Evolutionary conservation across 2,888 invertebrate species (phyloP).

Genomic region (Nomada fucata): DNA sequence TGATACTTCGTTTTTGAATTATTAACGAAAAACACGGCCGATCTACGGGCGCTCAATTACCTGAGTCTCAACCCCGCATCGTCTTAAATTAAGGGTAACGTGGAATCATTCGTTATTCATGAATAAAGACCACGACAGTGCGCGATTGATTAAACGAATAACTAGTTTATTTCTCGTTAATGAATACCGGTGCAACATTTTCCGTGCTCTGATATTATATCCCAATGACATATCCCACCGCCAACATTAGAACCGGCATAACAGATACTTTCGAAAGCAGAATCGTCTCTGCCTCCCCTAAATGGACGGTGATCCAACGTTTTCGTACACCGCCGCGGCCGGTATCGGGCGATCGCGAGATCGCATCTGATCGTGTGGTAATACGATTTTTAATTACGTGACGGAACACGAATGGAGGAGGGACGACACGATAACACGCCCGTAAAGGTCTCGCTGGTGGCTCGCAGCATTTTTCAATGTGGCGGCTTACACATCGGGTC

Average conservation of each 20-base stretch:
- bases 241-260: background rate
- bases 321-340: background rate
- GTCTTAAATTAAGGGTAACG: no score
- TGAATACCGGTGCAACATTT: no score
- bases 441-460: conserved; percentile 57
- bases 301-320: background rate
- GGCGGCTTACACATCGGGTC: conserved; percentile 55
- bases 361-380: conserved; percentile 17
- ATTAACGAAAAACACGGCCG: no score
- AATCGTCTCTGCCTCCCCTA: background rate
- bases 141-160: no score
- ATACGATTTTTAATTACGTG: conserved; percentile 42
- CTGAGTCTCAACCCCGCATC: no score
- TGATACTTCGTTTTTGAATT: no score
- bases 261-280: background rate
- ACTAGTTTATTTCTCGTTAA: no score
- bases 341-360: conserved; percentile 5
- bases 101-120: no score
- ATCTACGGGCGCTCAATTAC: no score
- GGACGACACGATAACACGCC: conserved; percentile 42
- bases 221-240: background rate
- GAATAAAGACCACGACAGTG: no score
- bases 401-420: conserved; percentile 13
- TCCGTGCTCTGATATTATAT: no score
- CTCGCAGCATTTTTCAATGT: conserved; percentile 64